A percentile compares a stretch with the other conserved stretches of the same genome.
These are phyloP conservation scores for Cryptocephalus primarius DNA, from an alignment of 2,888 invertebrate genomes.

Conservation along the genomic window DNA sequence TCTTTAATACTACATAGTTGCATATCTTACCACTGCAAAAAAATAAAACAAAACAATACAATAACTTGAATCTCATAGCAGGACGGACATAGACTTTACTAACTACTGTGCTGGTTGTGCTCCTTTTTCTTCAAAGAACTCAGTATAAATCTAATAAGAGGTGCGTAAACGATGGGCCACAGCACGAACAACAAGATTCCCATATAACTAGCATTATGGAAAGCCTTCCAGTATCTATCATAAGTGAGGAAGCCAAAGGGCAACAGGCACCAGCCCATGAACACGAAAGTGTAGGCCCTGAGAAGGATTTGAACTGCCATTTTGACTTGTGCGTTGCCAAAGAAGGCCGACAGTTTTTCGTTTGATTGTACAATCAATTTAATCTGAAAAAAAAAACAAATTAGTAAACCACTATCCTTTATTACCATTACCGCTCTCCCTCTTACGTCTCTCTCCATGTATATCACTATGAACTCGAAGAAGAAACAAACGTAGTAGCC, in stretches of 20 bases:
- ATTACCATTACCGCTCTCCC: no score
- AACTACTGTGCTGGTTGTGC: no score
- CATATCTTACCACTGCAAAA: no score
- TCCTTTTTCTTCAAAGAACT: no score
- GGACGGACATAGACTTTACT: no score
- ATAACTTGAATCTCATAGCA: no score
- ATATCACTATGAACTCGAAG: conserved; percentile 81
- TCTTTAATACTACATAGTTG: no score
- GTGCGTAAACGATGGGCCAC: conserved; percentile 52
- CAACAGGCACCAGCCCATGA: conserved; percentile 73
- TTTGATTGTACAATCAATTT: conserved; percentile 46
- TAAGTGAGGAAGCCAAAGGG: conserved; percentile 65
- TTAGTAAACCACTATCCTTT: not conserved
- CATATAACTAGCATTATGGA: conserved; percentile 52
- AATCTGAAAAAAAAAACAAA: conserved; percentile 35
- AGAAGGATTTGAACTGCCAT: conserved; percentile 46
- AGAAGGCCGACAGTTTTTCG: conserved; percentile 37
- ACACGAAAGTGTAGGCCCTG: conserved; percentile 64
- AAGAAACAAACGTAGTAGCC: conserved; percentile 92
- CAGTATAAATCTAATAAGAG: conserved; percentile 12
- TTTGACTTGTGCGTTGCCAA: conserved; percentile 35
- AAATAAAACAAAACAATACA: no score
- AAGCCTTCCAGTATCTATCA: conserved; percentile 56
- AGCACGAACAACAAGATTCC: conserved; percentile 56
- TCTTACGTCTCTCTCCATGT: conserved; percentile 72